phyloP scores from a whole-genome alignment of 2,888 invertebrate species.

The Sinotaia quadrata region DNA sequence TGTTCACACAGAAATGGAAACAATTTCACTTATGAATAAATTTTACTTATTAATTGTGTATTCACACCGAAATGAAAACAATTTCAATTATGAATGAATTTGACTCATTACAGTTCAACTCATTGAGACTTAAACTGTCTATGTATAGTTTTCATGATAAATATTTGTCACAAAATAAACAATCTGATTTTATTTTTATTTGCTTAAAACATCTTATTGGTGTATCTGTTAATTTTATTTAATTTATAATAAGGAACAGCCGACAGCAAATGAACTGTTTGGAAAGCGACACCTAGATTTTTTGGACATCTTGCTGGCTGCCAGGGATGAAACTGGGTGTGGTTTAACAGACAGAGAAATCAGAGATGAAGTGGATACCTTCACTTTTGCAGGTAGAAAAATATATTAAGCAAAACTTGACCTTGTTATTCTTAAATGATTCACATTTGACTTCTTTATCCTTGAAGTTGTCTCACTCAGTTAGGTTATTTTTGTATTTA shows the following conservation, averaged over 20 bases:
- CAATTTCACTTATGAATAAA: no score
- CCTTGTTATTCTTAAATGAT: neutral
- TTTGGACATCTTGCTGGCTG: constrained; percentile 40
- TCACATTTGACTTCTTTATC: neutral
- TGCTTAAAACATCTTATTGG: neutral
- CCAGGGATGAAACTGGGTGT: constrained; percentile 55
- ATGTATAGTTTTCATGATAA: no score
- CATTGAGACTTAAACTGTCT: no score
- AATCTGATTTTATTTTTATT: no score
- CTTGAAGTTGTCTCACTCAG: no score
- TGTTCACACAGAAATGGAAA: no score
- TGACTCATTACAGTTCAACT: no score
- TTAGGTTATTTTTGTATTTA: no score
- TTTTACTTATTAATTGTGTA: no score
- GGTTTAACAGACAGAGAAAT: constrained; percentile 61
- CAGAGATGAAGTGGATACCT: constrained; percentile 39
- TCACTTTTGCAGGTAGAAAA: constrained; percentile 41
- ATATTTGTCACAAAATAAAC: no score
- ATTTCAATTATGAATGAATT: no score
- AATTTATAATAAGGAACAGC: neutral
- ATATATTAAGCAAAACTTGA: neutral
- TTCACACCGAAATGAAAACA: no score
- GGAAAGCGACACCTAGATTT: constrained; percentile 34
- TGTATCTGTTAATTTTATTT: neutral
- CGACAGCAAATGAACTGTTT: neutral